phyloP scores from a whole-genome alignment of 2,113 vertebrate species.

The Rhagologus leucostigma region DNA sequence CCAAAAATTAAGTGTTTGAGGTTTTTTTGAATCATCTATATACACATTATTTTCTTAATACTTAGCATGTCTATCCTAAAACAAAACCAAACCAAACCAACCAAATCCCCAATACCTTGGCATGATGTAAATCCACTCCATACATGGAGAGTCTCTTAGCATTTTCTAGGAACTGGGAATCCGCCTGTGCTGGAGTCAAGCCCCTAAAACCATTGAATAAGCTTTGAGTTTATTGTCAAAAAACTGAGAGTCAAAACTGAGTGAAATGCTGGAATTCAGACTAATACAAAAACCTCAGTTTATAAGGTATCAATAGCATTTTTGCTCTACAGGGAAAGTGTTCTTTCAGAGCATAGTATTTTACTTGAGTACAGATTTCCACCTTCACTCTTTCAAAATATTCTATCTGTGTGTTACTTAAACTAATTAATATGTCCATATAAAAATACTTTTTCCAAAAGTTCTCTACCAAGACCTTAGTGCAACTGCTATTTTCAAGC shows the following conservation, averaged over 20 bases:
- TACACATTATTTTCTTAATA: neutral
- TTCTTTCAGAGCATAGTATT: neutral
- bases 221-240: neutral
- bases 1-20: neutral
- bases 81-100: neutral
- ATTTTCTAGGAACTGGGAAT: constrained; percentile 94
- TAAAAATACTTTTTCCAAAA: neutral
- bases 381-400: neutral
- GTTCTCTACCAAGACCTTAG: neutral
- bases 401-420: neutral
- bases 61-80: neutral
- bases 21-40: neutral
- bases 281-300: neutral
- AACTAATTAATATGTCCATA: neutral
- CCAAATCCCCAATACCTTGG: constrained; percentile 82
- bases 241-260: neutral
- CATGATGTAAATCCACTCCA: constrained; percentile 94
- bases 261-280: neutral
- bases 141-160: constrained; percentile 99
- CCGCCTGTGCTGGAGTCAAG: constrained; percentile 93
- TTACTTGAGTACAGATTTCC: neutral
- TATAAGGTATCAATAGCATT: neutral
- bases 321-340: neutral
- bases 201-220: constrained; percentile 78
- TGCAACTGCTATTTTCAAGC: neutral